Conservation (phyloP, 2,888 invertebrate genomes). For the Habroteleia sp. region DNA sequence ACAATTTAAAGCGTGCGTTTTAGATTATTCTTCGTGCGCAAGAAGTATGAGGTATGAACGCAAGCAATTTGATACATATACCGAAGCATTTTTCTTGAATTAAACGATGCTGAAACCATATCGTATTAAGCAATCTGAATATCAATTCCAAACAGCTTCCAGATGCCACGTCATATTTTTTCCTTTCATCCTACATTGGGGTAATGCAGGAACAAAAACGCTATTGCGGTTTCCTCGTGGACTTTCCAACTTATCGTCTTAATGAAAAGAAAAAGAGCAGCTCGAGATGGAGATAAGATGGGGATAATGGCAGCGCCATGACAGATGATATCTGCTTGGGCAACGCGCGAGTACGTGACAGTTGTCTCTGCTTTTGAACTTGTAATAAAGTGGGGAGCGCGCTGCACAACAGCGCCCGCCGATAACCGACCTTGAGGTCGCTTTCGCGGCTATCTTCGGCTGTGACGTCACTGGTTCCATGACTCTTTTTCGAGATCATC, state of each 20-base stretch:
- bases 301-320: conserved; percentile 32
- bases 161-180: conserved; percentile 17
- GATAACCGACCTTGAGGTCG: conserved; percentile 63
- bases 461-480: conserved; percentile 57
- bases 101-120: too few relatives aligned
- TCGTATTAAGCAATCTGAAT: conserved; percentile 14
- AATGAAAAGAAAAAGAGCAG: conserved; percentile 6
- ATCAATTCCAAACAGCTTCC: conserved; percentile 24
- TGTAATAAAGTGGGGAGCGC: conserved; percentile 11
- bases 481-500: conserved; percentile 43
- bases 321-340: conserved; percentile 44
- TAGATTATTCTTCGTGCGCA: too few relatives aligned
- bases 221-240: conserved; percentile 43
- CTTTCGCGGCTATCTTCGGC: conserved; percentile 63
- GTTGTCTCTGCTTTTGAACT: conserved; percentile 28
- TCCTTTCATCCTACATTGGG: conserved; percentile 10
- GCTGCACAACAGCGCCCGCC: conserved; percentile 11
- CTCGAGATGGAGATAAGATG: conserved; percentile 42
- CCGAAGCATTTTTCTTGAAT: too few relatives aligned
- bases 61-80: too few relatives aligned
- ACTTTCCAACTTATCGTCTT: conserved; percentile 28
- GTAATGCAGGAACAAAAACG: conserved; percentile 30
- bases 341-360: conserved; percentile 39
- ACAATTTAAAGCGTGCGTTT: too few relatives aligned
- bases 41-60: too few relatives aligned